phyloP scores from a whole-genome alignment of 2,113 vertebrate species.

The Vidua chalybeata region DNA sequence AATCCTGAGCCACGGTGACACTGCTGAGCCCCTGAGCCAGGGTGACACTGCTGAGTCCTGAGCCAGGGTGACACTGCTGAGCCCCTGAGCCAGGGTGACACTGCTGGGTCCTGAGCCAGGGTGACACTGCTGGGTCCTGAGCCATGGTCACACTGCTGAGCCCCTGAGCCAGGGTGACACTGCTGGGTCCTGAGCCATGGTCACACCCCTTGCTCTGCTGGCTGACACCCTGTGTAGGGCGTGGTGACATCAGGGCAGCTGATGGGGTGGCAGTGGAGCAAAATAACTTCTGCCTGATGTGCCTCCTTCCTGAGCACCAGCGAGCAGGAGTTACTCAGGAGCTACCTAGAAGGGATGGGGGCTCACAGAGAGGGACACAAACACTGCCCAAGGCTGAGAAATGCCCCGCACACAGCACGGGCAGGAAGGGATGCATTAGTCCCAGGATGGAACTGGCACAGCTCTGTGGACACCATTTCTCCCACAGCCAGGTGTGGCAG shows the following conservation, averaged over 20 bases:
- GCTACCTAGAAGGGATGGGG: not conserved
- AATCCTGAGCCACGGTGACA: not conserved
- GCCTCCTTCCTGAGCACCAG: not conserved
- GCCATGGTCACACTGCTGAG: too few species aligned
- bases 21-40: not conserved
- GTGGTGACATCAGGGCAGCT: not conserved
- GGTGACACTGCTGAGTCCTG: not conserved
- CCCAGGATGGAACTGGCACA: not conserved
- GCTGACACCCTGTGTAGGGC: not conserved
- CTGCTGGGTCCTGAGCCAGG: not conserved
- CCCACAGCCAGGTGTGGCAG: not conserved
- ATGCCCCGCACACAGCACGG: accelerated
- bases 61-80: not conserved
- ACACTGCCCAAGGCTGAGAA: not conserved
- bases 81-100: too few species aligned
- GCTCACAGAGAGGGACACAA: not conserved
- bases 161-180: too few species aligned
- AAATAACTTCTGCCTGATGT: not conserved
- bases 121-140: not conserved
- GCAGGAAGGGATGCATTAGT: not conserved
- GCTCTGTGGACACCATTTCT: not conserved
- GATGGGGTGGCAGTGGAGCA: not conserved
- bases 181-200: not conserved
- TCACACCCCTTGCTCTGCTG: not conserved
- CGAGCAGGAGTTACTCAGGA: not conserved